Conservation (phyloP, 2,888 invertebrate genomes). For the Quadroppia sp. region DNA sequence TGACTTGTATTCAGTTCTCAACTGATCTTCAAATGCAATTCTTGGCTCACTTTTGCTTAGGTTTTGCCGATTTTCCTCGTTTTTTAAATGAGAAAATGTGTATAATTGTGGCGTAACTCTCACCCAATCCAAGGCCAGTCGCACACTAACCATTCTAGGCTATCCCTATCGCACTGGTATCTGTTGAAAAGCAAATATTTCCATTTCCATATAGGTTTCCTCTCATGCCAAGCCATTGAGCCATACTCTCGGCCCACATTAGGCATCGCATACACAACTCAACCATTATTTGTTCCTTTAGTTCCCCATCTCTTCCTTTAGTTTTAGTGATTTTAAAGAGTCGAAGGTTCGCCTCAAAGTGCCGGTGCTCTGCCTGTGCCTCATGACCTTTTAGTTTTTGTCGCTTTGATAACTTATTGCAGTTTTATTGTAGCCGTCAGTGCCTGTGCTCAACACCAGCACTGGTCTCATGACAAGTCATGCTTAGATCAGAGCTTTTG, state of each 20-base stretch:
- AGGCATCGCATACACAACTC: slow-evolving; percentile 14
- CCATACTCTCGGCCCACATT: slow-evolving; percentile 27
- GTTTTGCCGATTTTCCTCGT: background rate
- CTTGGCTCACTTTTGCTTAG: no score
- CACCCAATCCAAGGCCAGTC: slow-evolving; percentile 25
- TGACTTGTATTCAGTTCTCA: background rate
- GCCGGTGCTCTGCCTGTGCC: slow-evolving; percentile 19
- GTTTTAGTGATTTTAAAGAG: background rate
- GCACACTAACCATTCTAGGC: background rate
- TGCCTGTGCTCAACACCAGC: background rate
- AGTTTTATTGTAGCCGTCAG: slow-evolving; percentile 25
- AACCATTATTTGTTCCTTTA: slow-evolving; percentile 29
- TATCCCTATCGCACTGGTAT: background rate
- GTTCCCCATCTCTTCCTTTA: slow-evolving; percentile 1
- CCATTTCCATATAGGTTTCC: slow-evolving; percentile 31
- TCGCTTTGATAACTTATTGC: slow-evolving; percentile 28
- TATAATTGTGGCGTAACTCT: slow-evolving; percentile 18
- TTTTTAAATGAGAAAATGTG: background rate
- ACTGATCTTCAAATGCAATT: slow-evolving; percentile 1
- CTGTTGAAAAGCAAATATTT: background rate
- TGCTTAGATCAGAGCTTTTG: slow-evolving; percentile 9
- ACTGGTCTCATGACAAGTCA: slow-evolving; percentile 25
- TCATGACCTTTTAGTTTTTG: slow-evolving; percentile 30
- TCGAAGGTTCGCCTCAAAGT: background rate
- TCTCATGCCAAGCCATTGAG: background rate